Base-by-base conservation (phyloP, 2,797 vertebrate species). In the Notolepis coatsorum region DNA sequence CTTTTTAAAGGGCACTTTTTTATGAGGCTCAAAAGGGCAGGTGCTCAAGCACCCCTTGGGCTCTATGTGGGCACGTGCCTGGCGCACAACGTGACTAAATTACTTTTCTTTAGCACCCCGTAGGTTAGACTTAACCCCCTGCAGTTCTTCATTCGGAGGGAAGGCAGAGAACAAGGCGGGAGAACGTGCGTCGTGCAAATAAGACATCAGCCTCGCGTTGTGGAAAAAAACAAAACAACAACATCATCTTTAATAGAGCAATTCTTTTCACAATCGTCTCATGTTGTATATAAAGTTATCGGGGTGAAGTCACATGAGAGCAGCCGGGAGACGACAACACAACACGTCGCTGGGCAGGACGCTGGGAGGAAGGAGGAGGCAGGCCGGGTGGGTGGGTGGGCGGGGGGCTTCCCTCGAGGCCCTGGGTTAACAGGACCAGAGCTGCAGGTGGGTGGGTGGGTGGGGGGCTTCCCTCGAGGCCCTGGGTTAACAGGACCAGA, bases 191-290 rank as follows among this genome's bases (percentile, higher is more conserved):
- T 49, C 27, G 35, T 49, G 20, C n/a, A 30, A 68, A 18, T 52
- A 27, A 47, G 48, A n/a, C n/a, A n/a, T n/a, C n/a, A n/a, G n/a
- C n/a, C n/a, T n/a, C n/a, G n/a, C n/a, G n/a, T n/a, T n/a, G n/a
- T n/a, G 4, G 17, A 17, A 54, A 23, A 56, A 28, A 39, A 48
- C 6, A 37, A 17, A 3, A 48, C 4, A 5, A 31, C n/a, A 81
- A 90, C 83, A 90, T 88, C 81, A 68, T 67, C 39, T 92, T 92
- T 91, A 91, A 89, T 92, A 74, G 62, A 81, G 75, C 59, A 41
- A 77, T 77, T 75, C 33, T 72, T 72, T 77, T 25, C 75, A 64
- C 78, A 84, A 77, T 42, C 63, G 50, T 79, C 10, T 59, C 71
- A n/a, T n/a, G n/a, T n/a, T n/a, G n/a, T n/a, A 70, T 64, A 88